Conservation (phyloP, 2,888 invertebrate species). For the Schrankia costaestrigalis region DNA sequence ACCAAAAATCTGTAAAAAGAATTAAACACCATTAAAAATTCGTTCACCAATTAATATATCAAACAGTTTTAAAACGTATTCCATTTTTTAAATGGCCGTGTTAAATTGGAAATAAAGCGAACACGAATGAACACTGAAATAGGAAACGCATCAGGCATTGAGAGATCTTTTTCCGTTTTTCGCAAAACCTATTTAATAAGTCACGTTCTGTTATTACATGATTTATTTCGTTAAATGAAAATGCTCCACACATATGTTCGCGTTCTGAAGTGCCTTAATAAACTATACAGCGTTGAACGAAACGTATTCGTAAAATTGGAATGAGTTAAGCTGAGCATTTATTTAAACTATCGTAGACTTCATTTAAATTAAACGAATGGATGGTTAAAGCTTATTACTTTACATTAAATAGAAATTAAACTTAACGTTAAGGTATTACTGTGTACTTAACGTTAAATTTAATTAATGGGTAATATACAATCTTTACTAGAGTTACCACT, state of each 20-base stretch:
- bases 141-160: conserved; percentile 32
- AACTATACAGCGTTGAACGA: conserved; percentile 44
- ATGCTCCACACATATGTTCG: conserved; percentile 47
- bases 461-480: too few relatives aligned
- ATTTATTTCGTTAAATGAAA: conserved; percentile 59
- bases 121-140: conserved; percentile 20
- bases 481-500: too few relatives aligned
- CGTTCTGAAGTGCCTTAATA: conserved; percentile 52
- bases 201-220: conserved; percentile 48
- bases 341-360: conserved; percentile 22
- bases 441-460: too few relatives aligned
- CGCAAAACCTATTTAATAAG: conserved; percentile 58
- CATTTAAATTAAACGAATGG: conserved; percentile 25
- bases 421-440: conserved; percentile 10
- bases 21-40: conserved; percentile 5
- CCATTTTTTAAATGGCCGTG: conserved; percentile 20
- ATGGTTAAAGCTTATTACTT: conserved; percentile 5
- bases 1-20: too few relatives aligned
- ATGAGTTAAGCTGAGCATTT: conserved; percentile 34
- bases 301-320: conserved; percentile 37
- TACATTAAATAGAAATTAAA: too few relatives aligned
- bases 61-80: conserved; percentile 13
- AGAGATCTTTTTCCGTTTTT: conserved; percentile 35
- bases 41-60: conserved; percentile 9
- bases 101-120: conserved; percentile 30